These are phyloP conservation scores for Otus sunia DNA, from an alignment of 2,113 vertebrate species.

Conservation along the genomic window DNA sequence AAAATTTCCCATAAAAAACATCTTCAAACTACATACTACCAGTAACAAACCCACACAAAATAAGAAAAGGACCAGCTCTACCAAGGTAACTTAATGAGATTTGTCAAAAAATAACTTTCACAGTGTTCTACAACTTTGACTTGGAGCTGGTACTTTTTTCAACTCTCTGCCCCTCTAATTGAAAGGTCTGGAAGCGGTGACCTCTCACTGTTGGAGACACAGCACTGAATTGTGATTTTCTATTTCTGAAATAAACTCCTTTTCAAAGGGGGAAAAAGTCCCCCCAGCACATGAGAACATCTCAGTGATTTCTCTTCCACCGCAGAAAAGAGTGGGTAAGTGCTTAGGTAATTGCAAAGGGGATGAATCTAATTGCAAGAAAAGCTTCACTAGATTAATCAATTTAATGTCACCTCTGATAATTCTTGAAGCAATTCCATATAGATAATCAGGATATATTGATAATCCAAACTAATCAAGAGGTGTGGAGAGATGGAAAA, in stretches of 20 bases:
- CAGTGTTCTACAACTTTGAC: not conserved
- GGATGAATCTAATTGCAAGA: constrained; percentile 51
- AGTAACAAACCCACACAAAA: not conserved
- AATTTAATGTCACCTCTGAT: constrained; percentile 61
- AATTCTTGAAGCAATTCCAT: constrained; percentile 46
- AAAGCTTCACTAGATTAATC: constrained; percentile 64
- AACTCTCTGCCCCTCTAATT: not conserved
- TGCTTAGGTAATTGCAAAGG: constrained; percentile 23
- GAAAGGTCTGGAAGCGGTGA: not conserved
- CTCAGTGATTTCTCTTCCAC: not conserved
- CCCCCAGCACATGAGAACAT: not conserved
- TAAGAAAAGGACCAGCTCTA: not conserved
- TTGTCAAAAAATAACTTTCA: not conserved
- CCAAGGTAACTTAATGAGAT: not conserved
- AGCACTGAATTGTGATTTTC: not conserved
- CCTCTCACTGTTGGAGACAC: constrained; percentile 4
- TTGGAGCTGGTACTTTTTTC: not conserved
- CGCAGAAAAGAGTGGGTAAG: not conserved
- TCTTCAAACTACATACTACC: not conserved
- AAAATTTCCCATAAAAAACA: not conserved
- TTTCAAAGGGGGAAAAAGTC: not conserved
- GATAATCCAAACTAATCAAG: constrained; percentile 59
- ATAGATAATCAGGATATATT: constrained; percentile 54
- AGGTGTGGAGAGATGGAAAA: constrained; percentile 11
- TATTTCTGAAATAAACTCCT: not conserved